Percentiles rank a stretch among this genome's conserved stretches.
These are phyloP conservation scores for Papilio machaon DNA, from an alignment of 1,140 invertebrate genomes.

Conservation along the genomic window DNA sequence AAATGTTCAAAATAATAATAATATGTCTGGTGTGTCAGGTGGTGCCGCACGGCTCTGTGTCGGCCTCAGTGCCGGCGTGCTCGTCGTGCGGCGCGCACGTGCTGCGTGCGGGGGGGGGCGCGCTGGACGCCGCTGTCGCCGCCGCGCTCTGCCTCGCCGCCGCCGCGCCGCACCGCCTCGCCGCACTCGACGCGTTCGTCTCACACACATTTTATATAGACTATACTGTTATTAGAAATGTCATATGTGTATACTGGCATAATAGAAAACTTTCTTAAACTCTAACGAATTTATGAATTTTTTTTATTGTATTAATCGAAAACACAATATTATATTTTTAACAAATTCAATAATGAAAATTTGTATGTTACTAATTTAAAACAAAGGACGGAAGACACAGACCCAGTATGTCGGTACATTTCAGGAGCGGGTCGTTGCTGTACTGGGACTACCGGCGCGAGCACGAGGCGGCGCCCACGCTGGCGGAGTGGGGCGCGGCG, in stretches of 20 bases:
- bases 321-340: too few species aligned
- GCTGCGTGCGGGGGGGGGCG: conserved; percentile 86
- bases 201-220: too few species aligned
- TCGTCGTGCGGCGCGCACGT: conserved; percentile 87
- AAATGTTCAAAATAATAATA: not conserved
- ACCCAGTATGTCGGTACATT: not conserved
- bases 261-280: too few species aligned
- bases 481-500: conserved; percentile 60
- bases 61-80: conserved; percentile 87
- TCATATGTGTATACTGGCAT: too few species aligned
- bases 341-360: too few species aligned
- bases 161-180: conserved; percentile 84
- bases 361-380: too few species aligned
- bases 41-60: conserved; percentile 88
- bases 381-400: too few species aligned
- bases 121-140: conserved; percentile 87
- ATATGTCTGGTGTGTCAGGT: conserved; percentile 78
- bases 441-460: conserved; percentile 85
- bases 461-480: conserved; percentile 49
- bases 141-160: conserved; percentile 87
- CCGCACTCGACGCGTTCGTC: conserved; percentile 87
- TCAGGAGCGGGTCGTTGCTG: conserved; percentile 88
- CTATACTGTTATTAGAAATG: too few species aligned
- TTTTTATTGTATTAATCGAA: too few species aligned
- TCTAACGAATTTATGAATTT: too few species aligned